A percentile compares a stretch with the other conserved stretches of the same genome.
phyloP scores from a whole-genome alignment of 2,113 vertebrate genomes.

The Forbesichthys agassizii region DNA sequence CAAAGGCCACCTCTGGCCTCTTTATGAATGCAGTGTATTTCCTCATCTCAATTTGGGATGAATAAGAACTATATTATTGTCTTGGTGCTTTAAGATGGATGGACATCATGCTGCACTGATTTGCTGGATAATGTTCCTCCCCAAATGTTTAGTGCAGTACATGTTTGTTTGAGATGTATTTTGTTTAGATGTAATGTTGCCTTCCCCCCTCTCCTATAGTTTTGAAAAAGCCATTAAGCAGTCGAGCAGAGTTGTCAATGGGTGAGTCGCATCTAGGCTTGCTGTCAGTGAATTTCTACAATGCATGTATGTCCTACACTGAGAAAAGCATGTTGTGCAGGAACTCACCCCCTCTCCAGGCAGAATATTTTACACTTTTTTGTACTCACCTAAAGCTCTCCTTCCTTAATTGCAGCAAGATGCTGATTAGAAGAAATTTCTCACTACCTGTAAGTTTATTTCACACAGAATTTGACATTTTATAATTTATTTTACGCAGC shows the following conservation, averaged over 20 bases:
- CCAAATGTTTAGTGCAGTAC: no score
- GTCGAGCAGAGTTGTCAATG: constrained; percentile 62
- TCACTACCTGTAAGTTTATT: constrained; percentile 84
- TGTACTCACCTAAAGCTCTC: constrained; percentile 3
- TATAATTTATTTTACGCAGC: no score
- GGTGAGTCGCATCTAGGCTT: constrained; percentile 72
- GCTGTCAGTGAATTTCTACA: background rate
- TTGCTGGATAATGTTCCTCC: background rate
- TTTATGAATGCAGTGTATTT: constrained; percentile 34
- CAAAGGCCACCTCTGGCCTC: constrained; percentile 35
- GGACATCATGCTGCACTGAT: background rate
- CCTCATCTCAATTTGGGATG: constrained; percentile 6
- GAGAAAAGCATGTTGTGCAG: background rate
- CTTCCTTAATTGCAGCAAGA: constrained; percentile 60
- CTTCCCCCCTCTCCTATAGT: constrained; percentile 58
- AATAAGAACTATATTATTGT: constrained; percentile 26
- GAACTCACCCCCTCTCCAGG: background rate
- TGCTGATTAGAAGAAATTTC: constrained; percentile 82
- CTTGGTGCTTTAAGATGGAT: constrained; percentile 16
- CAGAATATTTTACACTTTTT: background rate
- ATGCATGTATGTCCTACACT: background rate
- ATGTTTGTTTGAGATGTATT: background rate
- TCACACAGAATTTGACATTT: background rate
- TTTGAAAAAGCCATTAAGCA: constrained; percentile 81
- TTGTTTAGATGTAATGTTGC: background rate